Percentiles rank a stretch among this genome's conserved stretches.
phyloP scores from a whole-genome alignment of 2,113 vertebrate species.

The Microtus oregoni region DNA sequence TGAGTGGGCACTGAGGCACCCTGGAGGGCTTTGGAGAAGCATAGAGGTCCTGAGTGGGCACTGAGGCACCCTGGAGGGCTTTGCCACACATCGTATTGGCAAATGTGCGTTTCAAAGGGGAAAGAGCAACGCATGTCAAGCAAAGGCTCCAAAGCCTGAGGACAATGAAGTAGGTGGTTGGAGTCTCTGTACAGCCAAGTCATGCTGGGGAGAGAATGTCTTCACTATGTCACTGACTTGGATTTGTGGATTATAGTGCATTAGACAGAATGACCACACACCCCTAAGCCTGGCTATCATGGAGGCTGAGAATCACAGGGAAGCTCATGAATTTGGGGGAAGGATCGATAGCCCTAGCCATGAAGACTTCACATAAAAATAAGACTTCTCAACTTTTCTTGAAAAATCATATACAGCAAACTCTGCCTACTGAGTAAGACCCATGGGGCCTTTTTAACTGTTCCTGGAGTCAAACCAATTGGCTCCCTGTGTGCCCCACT shows the following conservation, averaged over 20 bases:
- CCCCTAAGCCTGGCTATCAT: not conserved
- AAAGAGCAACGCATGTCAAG: not conserved
- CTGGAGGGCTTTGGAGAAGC: not conserved
- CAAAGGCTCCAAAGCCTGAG: not conserved
- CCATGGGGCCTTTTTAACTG: not conserved
- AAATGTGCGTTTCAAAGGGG: not conserved
- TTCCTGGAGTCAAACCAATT: not conserved
- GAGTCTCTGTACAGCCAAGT: not conserved
- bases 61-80: not conserved
- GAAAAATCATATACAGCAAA: slow-evolving; percentile 19
- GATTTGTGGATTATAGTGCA: not conserved
- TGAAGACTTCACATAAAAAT: slow-evolving; percentile 6
- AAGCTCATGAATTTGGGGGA: not conserved
- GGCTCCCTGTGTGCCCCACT: not conserved
- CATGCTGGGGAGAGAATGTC: not conserved
- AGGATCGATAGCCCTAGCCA: not conserved
- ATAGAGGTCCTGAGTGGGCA: not conserved
- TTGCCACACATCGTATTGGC: not conserved
- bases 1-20: no score
- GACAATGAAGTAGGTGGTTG: not conserved
- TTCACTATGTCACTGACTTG: not conserved
- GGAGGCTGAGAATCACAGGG: not conserved
- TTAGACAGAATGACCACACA: not conserved
- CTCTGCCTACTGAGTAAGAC: not conserved
- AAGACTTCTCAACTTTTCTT: not conserved